These are phyloP conservation scores for Festucalex cinctus DNA, from an alignment of 2,113 vertebrate species.

Conservation along the genomic window DNA sequence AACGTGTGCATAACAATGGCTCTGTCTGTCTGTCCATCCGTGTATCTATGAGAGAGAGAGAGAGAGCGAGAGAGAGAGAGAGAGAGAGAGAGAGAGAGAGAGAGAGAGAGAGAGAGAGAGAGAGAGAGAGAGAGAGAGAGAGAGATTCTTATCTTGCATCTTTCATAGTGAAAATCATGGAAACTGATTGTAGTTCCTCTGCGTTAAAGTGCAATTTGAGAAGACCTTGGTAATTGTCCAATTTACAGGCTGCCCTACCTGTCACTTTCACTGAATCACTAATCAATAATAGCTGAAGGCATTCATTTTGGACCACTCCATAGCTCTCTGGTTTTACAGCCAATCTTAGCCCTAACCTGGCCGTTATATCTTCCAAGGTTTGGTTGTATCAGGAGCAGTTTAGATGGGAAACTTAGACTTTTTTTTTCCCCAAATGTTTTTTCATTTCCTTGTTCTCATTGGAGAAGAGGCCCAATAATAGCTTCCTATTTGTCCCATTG, in stretches of 20 bases:
- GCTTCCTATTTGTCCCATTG: background rate
- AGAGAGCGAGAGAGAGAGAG: no score
- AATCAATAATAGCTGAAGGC: slow-evolving; percentile 28
- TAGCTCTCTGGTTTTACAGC: background rate
- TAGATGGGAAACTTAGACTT: background rate
- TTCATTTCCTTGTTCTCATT: background rate
- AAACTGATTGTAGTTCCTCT: slow-evolving; percentile 9
- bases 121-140: background rate
- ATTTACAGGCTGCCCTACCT: slow-evolving; percentile 6
- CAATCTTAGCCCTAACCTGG: background rate
- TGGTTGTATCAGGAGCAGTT: background rate
- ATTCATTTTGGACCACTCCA: background rate
- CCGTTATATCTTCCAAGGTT: background rate
- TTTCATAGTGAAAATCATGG: slow-evolving; percentile 5
- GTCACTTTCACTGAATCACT: slow-evolving; percentile 11
- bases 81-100: no score
- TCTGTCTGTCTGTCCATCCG: no score
- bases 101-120: no score
- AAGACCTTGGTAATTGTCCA: slow-evolving; percentile 2
- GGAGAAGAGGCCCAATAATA: background rate
- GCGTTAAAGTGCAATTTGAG: slow-evolving; percentile 1
- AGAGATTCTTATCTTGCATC: background rate
- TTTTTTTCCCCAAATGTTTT: background rate
- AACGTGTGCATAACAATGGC: no score
- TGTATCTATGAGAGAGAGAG: no score